These are phyloP conservation scores for Temnothorax rugatulus DNA, from an alignment of 2,888 invertebrate genomes.

Conservation along the genomic window DNA sequence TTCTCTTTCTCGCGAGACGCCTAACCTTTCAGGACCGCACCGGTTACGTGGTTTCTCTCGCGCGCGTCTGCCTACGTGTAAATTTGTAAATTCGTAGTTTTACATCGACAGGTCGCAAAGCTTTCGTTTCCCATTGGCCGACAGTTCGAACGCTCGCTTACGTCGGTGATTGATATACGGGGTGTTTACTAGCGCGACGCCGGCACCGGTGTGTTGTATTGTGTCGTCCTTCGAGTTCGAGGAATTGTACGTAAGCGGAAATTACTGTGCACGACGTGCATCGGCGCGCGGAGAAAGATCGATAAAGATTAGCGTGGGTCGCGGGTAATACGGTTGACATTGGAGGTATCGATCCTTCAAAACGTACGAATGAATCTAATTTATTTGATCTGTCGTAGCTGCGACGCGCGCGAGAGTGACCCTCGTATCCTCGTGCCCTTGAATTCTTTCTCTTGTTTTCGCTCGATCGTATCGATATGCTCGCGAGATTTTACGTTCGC, in stretches of 20 bases:
- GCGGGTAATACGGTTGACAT: conserved; percentile 5
- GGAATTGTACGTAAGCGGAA: neutral
- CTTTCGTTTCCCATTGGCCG: too few species aligned
- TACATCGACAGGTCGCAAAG: neutral
- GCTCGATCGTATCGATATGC: conserved; percentile 30
- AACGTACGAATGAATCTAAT: neutral
- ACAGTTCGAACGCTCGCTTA: neutral
- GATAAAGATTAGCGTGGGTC: neutral
- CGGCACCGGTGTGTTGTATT: neutral
- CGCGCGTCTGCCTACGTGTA: neutral
- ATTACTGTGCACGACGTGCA: neutral
- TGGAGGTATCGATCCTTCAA: conserved; percentile 22
- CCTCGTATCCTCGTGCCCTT: neutral
- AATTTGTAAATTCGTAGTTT: neutral
- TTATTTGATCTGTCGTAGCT: neutral
- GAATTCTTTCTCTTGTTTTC: conserved; percentile 40
- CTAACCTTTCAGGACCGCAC: neutral
- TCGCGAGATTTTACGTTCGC: conserved; percentile 11
- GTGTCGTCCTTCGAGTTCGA: neutral
- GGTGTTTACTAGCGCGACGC: neutral
- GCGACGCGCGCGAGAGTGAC: neutral
- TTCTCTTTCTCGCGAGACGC: conserved; percentile 81
- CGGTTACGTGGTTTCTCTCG: neutral
- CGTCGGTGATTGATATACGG: neutral
- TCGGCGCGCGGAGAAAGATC: neutral